These are phyloP conservation scores for Myripristis jacobus DNA, from an alignment of 2,797 vertebrate species.

Conservation along the genomic window DNA sequence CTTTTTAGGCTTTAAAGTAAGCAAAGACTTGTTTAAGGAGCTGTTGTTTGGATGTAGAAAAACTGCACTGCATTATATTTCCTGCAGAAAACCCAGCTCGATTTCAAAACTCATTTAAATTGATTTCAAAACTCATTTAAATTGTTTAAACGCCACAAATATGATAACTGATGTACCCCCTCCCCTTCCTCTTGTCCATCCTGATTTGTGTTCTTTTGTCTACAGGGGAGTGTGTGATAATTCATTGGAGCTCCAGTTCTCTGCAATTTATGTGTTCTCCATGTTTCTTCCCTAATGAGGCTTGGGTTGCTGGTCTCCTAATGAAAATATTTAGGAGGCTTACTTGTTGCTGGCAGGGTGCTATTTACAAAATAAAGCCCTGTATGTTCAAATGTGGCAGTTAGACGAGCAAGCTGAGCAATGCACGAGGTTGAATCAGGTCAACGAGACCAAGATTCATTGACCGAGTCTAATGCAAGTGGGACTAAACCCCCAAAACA, in stretches of 20 bases:
- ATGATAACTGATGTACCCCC: neutral
- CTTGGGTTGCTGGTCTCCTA: constrained; percentile 52
- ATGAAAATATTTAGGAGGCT: constrained; percentile 44
- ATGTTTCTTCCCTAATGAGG: constrained; percentile 68
- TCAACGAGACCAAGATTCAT: constrained; percentile 54
- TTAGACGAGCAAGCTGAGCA: constrained; percentile 53
- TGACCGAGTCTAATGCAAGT: constrained; percentile 52
- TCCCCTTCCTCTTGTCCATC: neutral
- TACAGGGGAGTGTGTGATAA: neutral
- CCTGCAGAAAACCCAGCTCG: neutral
- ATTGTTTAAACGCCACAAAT: neutral
- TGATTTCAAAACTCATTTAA: neutral
- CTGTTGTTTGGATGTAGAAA: constrained; percentile 1
- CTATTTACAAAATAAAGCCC: constrained; percentile 60
- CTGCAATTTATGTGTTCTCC: constrained; percentile 38
- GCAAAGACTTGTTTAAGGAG: neutral
- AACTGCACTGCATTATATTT: neutral
- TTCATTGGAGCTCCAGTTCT: constrained; percentile 36
- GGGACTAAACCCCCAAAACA: constrained; percentile 47
- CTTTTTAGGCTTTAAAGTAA: neutral
- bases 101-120: neutral
- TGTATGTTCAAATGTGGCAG: constrained; percentile 49
- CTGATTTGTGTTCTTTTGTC: neutral
- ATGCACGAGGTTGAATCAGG: constrained; percentile 63
- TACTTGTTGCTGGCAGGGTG: constrained; percentile 48